Conservation (phyloP, 2,797 vertebrate genomes). For the Moxostoma hubbsi region DNA sequence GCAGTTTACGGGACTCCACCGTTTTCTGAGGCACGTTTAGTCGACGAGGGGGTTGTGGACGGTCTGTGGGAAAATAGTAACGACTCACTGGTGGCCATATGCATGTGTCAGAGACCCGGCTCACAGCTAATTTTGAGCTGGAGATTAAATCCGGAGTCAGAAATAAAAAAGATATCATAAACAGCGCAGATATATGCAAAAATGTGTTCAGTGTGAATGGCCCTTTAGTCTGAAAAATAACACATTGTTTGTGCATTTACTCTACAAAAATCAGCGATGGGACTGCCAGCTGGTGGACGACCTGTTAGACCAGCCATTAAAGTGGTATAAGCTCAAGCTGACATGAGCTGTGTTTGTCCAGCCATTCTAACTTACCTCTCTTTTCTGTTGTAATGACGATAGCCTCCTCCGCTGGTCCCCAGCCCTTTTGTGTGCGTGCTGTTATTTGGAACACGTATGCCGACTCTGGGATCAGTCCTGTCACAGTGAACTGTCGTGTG, state of each 20-base stretch:
- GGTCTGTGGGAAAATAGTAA: constrained; percentile 75
- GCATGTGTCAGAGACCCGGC: constrained; percentile 8
- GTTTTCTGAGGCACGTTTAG: constrained; percentile 83
- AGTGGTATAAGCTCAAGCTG: neutral
- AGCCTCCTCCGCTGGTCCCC: constrained; percentile 88
- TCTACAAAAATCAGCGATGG: too few species aligned
- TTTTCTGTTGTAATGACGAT: constrained; percentile 92
- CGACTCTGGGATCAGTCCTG: constrained; percentile 85
- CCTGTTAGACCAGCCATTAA: too few species aligned
- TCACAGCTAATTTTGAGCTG: neutral
- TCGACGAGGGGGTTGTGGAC: constrained; percentile 87
- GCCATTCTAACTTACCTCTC: constrained; percentile 79
- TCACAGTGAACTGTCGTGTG: constrained; percentile 89
- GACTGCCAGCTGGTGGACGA: too few species aligned
- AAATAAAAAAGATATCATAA: too few species aligned
- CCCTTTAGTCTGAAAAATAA: too few species aligned
- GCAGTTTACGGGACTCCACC: constrained; percentile 83
- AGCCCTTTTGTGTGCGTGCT: constrained; percentile 89
- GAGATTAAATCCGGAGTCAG: too few species aligned
- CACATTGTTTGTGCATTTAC: too few species aligned
- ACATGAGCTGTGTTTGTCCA: neutral
- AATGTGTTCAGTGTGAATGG: too few species aligned
- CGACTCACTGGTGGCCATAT: constrained; percentile 27
- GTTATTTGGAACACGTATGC: constrained; percentile 88
- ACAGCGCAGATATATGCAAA: too few species aligned